A percentile compares a stretch with the other conserved stretches of the same genome.
Conservation (phyloP, 2,888 invertebrate genomes). For the Campoplex capitator region DNA sequence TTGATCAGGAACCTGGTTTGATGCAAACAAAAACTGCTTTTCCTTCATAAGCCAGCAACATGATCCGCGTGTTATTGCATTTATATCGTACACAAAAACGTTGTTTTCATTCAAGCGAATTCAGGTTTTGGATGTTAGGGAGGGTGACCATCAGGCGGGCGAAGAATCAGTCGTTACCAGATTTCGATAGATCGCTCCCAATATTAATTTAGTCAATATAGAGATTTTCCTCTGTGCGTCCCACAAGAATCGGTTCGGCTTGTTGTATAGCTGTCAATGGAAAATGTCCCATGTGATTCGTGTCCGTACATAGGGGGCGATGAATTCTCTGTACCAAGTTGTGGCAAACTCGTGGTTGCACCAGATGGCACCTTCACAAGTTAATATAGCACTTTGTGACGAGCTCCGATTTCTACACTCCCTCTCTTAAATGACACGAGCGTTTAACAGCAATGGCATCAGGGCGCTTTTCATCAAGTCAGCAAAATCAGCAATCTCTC, state of each 20-base stretch:
- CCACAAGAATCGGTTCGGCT: slow-evolving; percentile 27
- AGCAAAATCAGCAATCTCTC: slow-evolving; percentile 32
- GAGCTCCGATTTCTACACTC: slow-evolving; percentile 70
- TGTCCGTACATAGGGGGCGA: slow-evolving; percentile 52
- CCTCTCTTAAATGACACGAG: slow-evolving; percentile 40
- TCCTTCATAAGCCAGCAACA: neutral
- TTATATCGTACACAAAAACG: slow-evolving; percentile 25
- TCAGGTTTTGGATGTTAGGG: neutral
- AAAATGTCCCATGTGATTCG: slow-evolving; percentile 31
- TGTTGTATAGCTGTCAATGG: slow-evolving; percentile 57
- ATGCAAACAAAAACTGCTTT: neutral
- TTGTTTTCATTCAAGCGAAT: neutral
- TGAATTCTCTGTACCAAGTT: slow-evolving; percentile 50
- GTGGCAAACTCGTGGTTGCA: slow-evolving; percentile 70
- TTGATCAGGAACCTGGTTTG: neutral
- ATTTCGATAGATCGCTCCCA: slow-evolving; percentile 78
- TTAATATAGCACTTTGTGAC: slow-evolving; percentile 80
- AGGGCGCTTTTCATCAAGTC: slow-evolving; percentile 41
- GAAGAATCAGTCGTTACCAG: slow-evolving; percentile 80
- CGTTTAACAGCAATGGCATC: slow-evolving; percentile 58
- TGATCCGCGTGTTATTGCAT: neutral
- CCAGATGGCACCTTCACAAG: slow-evolving; percentile 82
- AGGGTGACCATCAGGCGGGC: slow-evolving; percentile 54
- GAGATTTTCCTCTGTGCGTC: slow-evolving; percentile 58
- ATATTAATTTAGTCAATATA: slow-evolving; percentile 83